Evolutionary conservation across 2,888 invertebrate genomes (phyloP).

Genomic region (Plusia festucae): DNA sequence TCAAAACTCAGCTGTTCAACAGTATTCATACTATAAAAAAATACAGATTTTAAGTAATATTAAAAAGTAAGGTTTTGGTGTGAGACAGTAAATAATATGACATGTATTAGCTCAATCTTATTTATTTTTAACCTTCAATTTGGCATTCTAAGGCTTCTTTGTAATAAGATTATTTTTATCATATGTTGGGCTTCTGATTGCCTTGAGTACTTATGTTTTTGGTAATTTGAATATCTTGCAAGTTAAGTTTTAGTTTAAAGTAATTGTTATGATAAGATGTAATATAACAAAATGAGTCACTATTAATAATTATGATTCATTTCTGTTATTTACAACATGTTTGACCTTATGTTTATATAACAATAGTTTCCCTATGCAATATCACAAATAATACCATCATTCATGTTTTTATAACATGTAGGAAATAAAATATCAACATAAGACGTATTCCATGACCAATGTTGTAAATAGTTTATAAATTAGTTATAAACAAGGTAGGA

Average conservation of each 20-base stretch:
- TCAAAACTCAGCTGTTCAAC: not conserved
- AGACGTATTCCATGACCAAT: not conserved
- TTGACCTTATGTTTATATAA: slow-evolving; percentile 11
- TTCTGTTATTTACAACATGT: slow-evolving; percentile 6
- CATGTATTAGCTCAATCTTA: slow-evolving; percentile 27
- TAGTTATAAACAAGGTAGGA: not conserved
- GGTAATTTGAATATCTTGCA: slow-evolving; percentile 31
- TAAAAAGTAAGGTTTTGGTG: not conserved
- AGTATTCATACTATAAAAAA: not conserved
- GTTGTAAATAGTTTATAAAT: not conserved
- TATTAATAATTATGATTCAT: slow-evolving; percentile 21
- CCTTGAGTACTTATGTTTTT: slow-evolving; percentile 38
- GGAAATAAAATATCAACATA: not conserved
- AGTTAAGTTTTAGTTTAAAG: slow-evolving; percentile 9
- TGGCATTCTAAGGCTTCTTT: slow-evolving; percentile 46
- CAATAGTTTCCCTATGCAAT: slow-evolving; percentile 14
- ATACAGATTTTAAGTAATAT: not conserved
- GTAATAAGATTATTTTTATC: slow-evolving; percentile 59
- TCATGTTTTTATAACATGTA: not conserved
- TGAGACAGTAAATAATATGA: slow-evolving; percentile 18
- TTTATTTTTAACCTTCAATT: slow-evolving; percentile 44
- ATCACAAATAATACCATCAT: not conserved
- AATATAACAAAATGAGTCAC: slow-evolving; percentile 14
- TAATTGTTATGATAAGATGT: not conserved
- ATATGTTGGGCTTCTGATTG: slow-evolving; percentile 53